A percentile compares a stretch with the other conserved stretches of the same genome.
These are phyloP conservation scores for Diorhabda sublineata DNA, from an alignment of 1,140 invertebrate genomes.

Conservation along the genomic window DNA sequence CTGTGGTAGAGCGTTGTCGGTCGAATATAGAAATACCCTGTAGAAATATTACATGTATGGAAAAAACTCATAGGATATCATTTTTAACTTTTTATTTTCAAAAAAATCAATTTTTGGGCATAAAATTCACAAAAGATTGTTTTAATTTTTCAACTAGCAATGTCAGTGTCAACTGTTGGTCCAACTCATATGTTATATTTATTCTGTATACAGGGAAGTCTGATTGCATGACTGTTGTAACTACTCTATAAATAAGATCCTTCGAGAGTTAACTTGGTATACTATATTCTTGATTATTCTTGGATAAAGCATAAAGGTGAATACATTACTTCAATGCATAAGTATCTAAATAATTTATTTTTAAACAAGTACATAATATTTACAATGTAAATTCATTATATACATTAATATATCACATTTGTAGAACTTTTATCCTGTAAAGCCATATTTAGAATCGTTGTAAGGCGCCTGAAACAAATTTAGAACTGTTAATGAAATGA, in stretches of 20 bases:
- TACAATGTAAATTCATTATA: neutral
- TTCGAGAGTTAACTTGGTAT: neutral
- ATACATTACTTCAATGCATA: neutral
- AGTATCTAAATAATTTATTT: neutral
- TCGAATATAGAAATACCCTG: no score
- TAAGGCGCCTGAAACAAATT: slow-evolving; percentile 6
- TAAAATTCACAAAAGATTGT: no score
- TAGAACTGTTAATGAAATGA: neutral
- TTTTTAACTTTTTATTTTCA: no score
- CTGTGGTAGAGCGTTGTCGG: no score
- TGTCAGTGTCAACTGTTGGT: no score
- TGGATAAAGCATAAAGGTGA: neutral
- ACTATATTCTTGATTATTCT: neutral
- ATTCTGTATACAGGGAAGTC: no score
- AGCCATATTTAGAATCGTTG: slow-evolving; percentile 9
- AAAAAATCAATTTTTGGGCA: no score
- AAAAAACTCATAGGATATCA: no score
- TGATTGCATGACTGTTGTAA: neutral
- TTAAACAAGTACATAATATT: no score
- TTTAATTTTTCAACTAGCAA: no score
- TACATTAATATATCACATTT: neutral
- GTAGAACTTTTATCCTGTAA: neutral
- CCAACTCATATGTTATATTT: no score
- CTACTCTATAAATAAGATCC: neutral
- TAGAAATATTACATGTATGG: no score